Evolutionary conservation across 1,140 invertebrate genomes (phyloP), one percentile per base, ranked within the genome.

Genomic region (Calephelis virginiensis): DNA sequence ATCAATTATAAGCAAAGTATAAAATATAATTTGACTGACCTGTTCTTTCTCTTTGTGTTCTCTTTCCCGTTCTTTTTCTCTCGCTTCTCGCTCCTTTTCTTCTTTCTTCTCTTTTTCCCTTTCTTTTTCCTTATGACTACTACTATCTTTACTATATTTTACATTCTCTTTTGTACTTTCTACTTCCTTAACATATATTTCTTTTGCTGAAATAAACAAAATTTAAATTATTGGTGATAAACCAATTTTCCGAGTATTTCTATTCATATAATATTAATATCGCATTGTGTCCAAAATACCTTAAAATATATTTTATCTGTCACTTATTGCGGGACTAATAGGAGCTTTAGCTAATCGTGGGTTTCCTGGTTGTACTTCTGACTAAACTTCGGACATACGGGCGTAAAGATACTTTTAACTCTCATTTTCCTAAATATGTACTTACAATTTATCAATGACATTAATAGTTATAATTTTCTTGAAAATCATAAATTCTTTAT

Each of bases 11-110:
- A 28, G 28, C 28, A 28, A 43, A 8, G 40, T 43, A 43, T 8
- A 8, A 43, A 43, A 43, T 43, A 43, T 43, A 43, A 28, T 48
- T 74, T 93, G 92, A 71, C 91, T 88, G 74, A 91, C 88, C 76
- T 87, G 87, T 73, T 93, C 92, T 72, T 81, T 74, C 67, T 91
- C 78, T 70, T 92, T 92, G 70, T 93, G 92, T 76, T 93, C 68
- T 72, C 63, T 66, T 74, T 68, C 79, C 68, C 69, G 62, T 68
- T 73, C 76, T 74, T 61, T 68, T 76, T 61, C 49, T 65, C 81
- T 77, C 69, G 83, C 69, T 74, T 77, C 68, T 48, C 69, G 48
- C 62, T 82, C 78, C 62, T 72, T 80, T 37, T 82, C 75, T 69
- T 71, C 74, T 64, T 77, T 73, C 66, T 64, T 77, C 63, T 84